Evolutionary conservation across 2,888 invertebrate genomes (phyloP), one percentile per base, ranked within the genome.

Genomic region (Xestia sexstrigata): DNA sequence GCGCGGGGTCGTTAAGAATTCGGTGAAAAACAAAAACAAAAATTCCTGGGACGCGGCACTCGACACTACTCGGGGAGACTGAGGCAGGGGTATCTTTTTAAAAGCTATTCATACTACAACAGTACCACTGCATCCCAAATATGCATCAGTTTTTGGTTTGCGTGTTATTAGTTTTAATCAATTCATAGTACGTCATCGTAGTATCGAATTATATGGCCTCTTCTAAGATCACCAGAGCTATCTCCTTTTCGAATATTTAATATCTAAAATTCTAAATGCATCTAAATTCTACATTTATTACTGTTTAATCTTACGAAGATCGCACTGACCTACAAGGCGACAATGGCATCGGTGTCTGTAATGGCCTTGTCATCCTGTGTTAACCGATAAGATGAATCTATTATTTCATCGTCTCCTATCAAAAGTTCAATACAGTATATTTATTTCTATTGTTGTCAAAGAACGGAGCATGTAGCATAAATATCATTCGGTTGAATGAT

Each of bases 311-410:
- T 68, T 15, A 45, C 52, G 45, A 47, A 11, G 13, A 60, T 62
- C 30, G 47, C 47, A 55, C 23, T 52, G 71, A 62, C 70, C 35
- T 49, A 45, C 65, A 72, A 69, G 45, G 39, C 42, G 58, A 65
- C 85, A 81, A 69, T 62, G n/a, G n/a, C 35, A 49, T n/a, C 26
- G 69, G 58, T 82, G 71, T 82, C 62, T 47, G 3, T 62, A 58
- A 49, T 45, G 60, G 60, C 60, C 49, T 35, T 76, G 49, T 26
- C 65, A 76, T 62, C 65, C 76, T 76, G 65, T 71, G 13, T 15
- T 35, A 26, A 55, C 23, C n/a, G 76, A 65, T 78, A 81, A 81
- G 58, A 62, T 30, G 35, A 20, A 55, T 82, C 68, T 72, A 69
- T 84, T 69, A 71, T 71, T 63, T 58, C 66, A 81, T 85, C 55